Conservation (phyloP, 2,888 invertebrate genomes). For the Drosophila demipolita region DNA sequence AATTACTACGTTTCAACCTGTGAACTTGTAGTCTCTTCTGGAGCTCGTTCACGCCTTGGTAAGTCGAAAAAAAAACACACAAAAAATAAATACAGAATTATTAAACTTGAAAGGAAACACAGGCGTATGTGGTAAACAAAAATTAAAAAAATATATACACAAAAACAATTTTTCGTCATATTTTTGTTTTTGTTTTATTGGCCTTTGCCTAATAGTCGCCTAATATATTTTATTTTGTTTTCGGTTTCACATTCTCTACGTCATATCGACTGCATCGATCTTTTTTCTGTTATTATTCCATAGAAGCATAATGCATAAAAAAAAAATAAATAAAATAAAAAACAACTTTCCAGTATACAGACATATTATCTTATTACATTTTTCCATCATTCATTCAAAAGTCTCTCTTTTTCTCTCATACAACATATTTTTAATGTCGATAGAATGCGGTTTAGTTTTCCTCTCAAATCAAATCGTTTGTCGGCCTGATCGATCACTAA, state of each 20-base stretch:
- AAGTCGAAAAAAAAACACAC: conserved; percentile 90
- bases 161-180: conserved; percentile 20
- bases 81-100: conserved; percentile 55
- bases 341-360: conserved; percentile 42
- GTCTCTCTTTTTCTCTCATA: conserved; percentile 1
- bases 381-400: conserved; percentile 12
- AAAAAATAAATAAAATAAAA: conserved; percentile 17
- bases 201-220: conserved; percentile 48
- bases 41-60: conserved; percentile 99
- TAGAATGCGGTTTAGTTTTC: conserved; percentile 2
- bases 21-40: conserved; percentile 95
- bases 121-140: conserved; percentile 57
- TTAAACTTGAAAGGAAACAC: conserved; percentile 62
- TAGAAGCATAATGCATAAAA: conserved; percentile 51
- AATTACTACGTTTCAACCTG: conserved; percentile 72
- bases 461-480: neutral
- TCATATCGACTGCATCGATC: conserved; percentile 46
- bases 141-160: conserved; percentile 26
- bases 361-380: conserved; percentile 6
- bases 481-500: conserved; percentile 14
- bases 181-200: conserved; percentile 15
- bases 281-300: conserved; percentile 37
- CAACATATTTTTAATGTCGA: conserved; percentile 5
- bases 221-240: conserved; percentile 34
- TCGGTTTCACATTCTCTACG: conserved; percentile 25